Evolutionary conservation across 2,797 vertebrate species (phyloP).

Genomic region (Melanotaenia trifasciata): DNA sequence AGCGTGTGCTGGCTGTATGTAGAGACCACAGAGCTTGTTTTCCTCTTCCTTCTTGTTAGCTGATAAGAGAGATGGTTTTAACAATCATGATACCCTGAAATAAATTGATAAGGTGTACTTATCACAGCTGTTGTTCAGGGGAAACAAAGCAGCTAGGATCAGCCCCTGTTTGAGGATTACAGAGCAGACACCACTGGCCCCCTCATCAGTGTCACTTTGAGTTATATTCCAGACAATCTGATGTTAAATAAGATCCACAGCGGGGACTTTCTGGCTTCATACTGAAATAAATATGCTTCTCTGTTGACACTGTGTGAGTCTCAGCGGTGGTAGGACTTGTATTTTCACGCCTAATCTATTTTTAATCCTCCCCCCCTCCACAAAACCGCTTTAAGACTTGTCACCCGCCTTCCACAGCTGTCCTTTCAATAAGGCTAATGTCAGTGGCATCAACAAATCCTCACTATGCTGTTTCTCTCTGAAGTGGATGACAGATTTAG

Average conservation of each 20-base stretch:
- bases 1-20: neutral
- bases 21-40: slow-evolving; percentile 37
- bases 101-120: slow-evolving; percentile 49
- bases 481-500: slow-evolving; percentile 60
- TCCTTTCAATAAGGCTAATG: slow-evolving; percentile 79
- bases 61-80: slow-evolving; percentile 45
- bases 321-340: slow-evolving; percentile 51
- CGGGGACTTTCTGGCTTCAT: slow-evolving; percentile 41
- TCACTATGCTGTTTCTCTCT: slow-evolving; percentile 48
- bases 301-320: slow-evolving; percentile 44
- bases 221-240: slow-evolving; percentile 54
- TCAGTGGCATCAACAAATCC: slow-evolving; percentile 74
- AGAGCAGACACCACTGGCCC: slow-evolving; percentile 20
- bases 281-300: slow-evolving; percentile 51
- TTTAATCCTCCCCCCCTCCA: slow-evolving; percentile 71
- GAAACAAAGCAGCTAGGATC: slow-evolving; percentile 33
- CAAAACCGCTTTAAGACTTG: slow-evolving; percentile 68
- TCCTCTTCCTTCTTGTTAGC: slow-evolving; percentile 20
- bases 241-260: slow-evolving; percentile 60
- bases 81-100: slow-evolving; percentile 40
- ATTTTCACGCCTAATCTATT: slow-evolving; percentile 77
- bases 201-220: slow-evolving; percentile 65
- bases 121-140: slow-evolving; percentile 45
- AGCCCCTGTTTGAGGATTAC: slow-evolving; percentile 24
- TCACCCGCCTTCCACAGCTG: slow-evolving; percentile 75